phyloP scores from a whole-genome alignment of 2,113 vertebrate genomes.

The Corythoichthys haematopterus region DNA sequence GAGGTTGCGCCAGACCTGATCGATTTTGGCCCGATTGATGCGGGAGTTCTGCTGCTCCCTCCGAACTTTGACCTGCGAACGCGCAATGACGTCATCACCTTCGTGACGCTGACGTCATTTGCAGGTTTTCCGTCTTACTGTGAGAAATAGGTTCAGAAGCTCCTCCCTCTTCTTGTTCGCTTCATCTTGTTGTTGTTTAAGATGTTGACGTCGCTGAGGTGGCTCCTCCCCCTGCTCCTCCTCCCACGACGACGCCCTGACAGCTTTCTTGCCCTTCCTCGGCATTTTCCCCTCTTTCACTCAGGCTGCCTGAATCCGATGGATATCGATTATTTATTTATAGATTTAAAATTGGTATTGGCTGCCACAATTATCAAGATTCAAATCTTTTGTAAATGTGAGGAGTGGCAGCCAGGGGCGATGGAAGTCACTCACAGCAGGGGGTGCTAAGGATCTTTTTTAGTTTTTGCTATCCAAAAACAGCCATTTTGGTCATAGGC shows the following conservation, averaged over 20 bases:
- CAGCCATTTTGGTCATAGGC: too few relatives aligned
- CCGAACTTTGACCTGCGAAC: slow-evolving; percentile 54
- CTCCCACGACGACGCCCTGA: not conserved
- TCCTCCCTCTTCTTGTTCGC: slow-evolving; percentile 41
- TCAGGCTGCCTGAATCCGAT: not conserved
- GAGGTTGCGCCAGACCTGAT: slow-evolving; percentile 27
- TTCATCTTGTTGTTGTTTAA: slow-evolving; percentile 29
- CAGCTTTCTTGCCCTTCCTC: slow-evolving; percentile 27
- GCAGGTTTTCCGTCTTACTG: not conserved
- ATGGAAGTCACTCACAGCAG: too few relatives aligned
- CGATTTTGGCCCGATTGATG: slow-evolving; percentile 38
- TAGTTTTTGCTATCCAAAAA: too few relatives aligned
- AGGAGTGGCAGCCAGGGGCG: too few relatives aligned
- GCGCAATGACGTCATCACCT: not conserved
- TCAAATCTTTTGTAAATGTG: too few relatives aligned
- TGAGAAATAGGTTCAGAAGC: slow-evolving; percentile 29
- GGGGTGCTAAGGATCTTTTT: too few relatives aligned
- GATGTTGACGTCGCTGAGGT: slow-evolving; percentile 28
- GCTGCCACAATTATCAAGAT: too few relatives aligned
- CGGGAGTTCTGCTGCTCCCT: slow-evolving; percentile 41
- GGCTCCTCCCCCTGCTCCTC: slow-evolving; percentile 30
- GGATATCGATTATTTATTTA: too few relatives aligned
- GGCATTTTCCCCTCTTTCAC: slow-evolving; percentile 27
- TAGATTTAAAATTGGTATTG: not conserved
- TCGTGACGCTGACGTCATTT: slow-evolving; percentile 10